Conservation (phyloP, 2,888 invertebrate genomes). For the Nomada fabriciana region DNA sequence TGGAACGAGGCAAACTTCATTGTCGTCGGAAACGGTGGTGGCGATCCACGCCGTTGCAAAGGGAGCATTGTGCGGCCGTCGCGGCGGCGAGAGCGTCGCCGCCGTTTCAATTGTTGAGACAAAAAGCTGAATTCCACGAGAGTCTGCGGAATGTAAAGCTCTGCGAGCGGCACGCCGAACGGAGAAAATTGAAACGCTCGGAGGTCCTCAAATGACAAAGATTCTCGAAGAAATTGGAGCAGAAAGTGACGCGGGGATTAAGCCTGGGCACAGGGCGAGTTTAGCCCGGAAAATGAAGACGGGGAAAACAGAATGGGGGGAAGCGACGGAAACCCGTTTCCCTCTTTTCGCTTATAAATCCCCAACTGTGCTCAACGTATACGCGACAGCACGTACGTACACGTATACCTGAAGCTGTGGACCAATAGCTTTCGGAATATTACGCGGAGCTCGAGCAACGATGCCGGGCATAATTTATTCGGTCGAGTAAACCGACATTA, state of each 20-base stretch:
- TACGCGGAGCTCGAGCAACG: constrained; percentile 37
- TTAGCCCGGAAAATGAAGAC: constrained; percentile 8
- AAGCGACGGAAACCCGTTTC: not conserved
- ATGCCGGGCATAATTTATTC: constrained; percentile 48
- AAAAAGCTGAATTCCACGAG: constrained; percentile 58
- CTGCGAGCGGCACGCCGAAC: constrained; percentile 56
- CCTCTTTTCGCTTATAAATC: not conserved
- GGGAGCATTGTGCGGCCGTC: constrained; percentile 37
- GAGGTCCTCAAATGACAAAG: constrained; percentile 56
- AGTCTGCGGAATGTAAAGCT: constrained; percentile 52
- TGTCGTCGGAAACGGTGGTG: constrained; percentile 27
- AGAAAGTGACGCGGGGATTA: constrained; percentile 57
- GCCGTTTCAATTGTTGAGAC: constrained; percentile 58
- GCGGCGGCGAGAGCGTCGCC: constrained; percentile 35
- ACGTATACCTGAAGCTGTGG: not conserved
- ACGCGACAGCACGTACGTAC: not conserved
- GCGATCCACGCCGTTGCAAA: constrained; percentile 12
- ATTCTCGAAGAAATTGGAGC: constrained; percentile 66
- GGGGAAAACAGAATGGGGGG: not conserved
- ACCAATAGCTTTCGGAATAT: constrained; percentile 34
- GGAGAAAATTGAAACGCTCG: constrained; percentile 61
- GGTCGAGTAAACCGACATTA: constrained; percentile 54
- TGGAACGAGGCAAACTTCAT: constrained; percentile 48
- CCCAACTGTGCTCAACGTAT: not conserved
- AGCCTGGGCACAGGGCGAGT: constrained; percentile 30